Conservation (phyloP, 2,888 invertebrate genomes). For the Noctua fimbriata region DNA sequence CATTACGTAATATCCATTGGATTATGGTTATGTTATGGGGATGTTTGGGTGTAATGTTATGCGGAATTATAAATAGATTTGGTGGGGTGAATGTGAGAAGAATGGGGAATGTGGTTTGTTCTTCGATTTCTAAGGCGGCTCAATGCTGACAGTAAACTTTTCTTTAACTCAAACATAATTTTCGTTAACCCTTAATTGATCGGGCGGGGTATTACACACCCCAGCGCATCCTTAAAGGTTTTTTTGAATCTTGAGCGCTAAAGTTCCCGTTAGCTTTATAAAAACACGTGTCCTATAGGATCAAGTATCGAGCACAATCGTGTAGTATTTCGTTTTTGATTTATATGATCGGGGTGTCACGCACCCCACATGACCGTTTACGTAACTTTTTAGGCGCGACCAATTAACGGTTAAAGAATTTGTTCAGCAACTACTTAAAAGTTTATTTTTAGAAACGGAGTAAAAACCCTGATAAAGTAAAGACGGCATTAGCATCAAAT, state of each 20-base stretch:
- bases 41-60: constrained; percentile 34
- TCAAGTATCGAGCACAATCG: no score
- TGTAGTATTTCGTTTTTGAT: no score
- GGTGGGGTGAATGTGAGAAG: not conserved
- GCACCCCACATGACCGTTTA: no score
- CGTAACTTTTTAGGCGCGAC: no score
- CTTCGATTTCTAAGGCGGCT: not conserved
- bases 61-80: constrained; percentile 31
- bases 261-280: no score
- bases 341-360: no score
- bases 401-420: not conserved
- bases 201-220: no score
- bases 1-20: constrained; percentile 55
- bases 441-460: not conserved
- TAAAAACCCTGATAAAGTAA: not conserved
- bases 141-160: not conserved
- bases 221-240: no score
- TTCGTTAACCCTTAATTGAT: not conserved
- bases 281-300: no score
- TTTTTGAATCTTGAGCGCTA: no score
- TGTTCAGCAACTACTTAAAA: not conserved
- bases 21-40: constrained; percentile 51
- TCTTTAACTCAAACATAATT: not conserved
- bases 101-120: not conserved
- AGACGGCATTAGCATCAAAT: not conserved